Percentiles rank a stretch among this genome's conserved stretches.
Evolutionary conservation across 2,797 vertebrate genomes (phyloP).

Genomic region (Thunnus albacares): DNA sequence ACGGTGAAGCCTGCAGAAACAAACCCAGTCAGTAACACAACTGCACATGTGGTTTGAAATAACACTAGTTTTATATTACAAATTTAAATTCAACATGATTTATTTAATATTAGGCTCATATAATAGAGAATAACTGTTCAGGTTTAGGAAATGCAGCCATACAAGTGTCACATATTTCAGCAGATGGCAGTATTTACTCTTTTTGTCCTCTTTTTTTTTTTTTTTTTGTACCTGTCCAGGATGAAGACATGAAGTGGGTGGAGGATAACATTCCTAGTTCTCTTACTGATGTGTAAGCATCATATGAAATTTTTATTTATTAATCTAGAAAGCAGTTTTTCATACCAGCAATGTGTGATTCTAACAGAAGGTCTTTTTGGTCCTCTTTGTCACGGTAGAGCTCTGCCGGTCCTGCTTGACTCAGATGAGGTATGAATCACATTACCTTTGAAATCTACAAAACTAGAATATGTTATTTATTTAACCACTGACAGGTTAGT

Average conservation of each 20-base stretch:
- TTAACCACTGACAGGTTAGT: background rate
- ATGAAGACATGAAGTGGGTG: slow-evolving; percentile 90
- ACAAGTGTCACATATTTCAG: slow-evolving; percentile 49
- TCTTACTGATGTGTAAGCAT: slow-evolving; percentile 87
- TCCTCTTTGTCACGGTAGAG: slow-evolving; percentile 75
- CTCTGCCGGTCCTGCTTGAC: slow-evolving; percentile 88
- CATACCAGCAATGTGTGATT: slow-evolving; percentile 10
- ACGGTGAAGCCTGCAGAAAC: slow-evolving; percentile 78
- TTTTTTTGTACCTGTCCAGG: slow-evolving; percentile 72
- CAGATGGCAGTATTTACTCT: slow-evolving; percentile 79
- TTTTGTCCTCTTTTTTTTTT: background rate
- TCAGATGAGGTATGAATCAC: slow-evolving; percentile 87
- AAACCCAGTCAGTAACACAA: slow-evolving; percentile 83
- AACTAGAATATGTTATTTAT: slow-evolving; percentile 7
- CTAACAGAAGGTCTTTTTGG: slow-evolving; percentile 29
- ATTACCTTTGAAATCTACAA: background rate
- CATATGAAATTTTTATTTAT: slow-evolving; percentile 23
- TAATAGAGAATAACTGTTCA: background rate
- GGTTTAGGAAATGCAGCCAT: background rate
- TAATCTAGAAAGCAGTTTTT: slow-evolving; percentile 8
- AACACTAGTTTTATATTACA: background rate
- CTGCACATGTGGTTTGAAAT: background rate
- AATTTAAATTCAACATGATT: background rate
- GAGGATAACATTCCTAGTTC: slow-evolving; percentile 90
- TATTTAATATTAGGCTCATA: background rate